Evolutionary conservation across 1,140 invertebrate species (phyloP).

Genomic region (Diorhabda carinulata): DNA sequence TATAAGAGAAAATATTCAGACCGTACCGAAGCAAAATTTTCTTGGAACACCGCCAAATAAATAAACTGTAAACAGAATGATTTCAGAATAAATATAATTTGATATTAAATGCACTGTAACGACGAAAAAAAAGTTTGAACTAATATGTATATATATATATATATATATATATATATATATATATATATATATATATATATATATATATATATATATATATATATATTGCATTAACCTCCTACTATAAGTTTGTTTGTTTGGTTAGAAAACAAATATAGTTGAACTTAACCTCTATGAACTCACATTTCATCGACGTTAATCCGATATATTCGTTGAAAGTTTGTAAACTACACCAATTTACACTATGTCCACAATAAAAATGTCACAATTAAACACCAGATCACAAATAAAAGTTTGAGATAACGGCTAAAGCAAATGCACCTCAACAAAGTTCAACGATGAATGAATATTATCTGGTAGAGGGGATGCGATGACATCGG

Average conservation of each 20-base stretch:
- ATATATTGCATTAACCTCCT: not conserved
- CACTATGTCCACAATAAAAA: constrained; percentile 1
- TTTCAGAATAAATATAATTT: not conserved
- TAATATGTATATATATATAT: too few species aligned
- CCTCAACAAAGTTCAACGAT: not conserved
- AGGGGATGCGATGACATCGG: constrained; percentile 9
- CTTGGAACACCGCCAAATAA: not conserved
- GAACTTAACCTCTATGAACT: constrained; percentile 19
- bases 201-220: not conserved
- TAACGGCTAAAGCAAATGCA: constrained; percentile 6
- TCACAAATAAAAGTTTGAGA: constrained; percentile 1
- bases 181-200: too few species aligned
- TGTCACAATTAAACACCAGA: constrained; percentile 8
- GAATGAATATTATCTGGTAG: constrained; percentile 3
- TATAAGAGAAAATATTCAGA: too few species aligned
- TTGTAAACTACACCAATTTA: constrained; percentile 7
- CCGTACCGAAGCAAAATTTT: too few species aligned
- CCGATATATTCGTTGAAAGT: not conserved
- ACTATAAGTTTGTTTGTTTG: constrained; percentile 7
- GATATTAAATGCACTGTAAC: too few species aligned
- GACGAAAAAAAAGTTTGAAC: too few species aligned
- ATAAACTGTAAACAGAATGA: not conserved
- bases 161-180: too few species aligned
- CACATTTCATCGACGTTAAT: constrained; percentile 8
- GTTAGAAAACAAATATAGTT: constrained; percentile 19